phyloP scores from a whole-genome alignment of 2,888 invertebrate species.

The Melanchra persicariae region DNA sequence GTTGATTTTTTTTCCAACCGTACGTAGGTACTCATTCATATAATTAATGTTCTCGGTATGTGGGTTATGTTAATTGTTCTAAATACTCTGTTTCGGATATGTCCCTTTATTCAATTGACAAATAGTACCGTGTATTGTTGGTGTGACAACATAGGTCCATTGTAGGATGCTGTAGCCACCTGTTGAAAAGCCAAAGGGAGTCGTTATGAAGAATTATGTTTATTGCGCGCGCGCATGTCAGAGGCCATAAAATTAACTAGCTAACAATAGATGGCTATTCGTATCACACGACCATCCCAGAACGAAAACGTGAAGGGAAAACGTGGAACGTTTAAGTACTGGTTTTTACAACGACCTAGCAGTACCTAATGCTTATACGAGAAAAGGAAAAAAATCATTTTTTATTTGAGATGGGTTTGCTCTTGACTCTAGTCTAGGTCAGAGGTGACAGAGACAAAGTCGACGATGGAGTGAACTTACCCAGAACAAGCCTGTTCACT shows the following conservation, averaged over 20 bases:
- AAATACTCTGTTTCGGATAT: slow-evolving; percentile 31
- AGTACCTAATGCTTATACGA: too few relatives aligned
- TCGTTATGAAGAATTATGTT: slow-evolving; percentile 39
- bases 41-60: slow-evolving; percentile 36
- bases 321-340: not conserved
- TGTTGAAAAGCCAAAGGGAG: slow-evolving; percentile 25
- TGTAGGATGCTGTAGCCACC: slow-evolving; percentile 3
- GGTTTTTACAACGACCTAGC: not conserved
- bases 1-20: slow-evolving; percentile 8
- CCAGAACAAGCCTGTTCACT: too few relatives aligned
- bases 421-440: too few relatives aligned
- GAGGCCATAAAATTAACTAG: slow-evolving; percentile 37
- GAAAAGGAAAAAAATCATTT: too few relatives aligned
- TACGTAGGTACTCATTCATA: not conserved
- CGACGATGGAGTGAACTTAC: too few relatives aligned
- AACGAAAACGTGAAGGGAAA: not conserved
- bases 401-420: too few relatives aligned
- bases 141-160: slow-evolving; percentile 4
- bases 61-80: slow-evolving; percentile 47
- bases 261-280: slow-evolving; percentile 37
- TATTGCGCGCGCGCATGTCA: slow-evolving; percentile 28
- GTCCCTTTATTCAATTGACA: slow-evolving; percentile 24
- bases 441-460: too few relatives aligned
- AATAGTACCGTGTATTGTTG: slow-evolving; percentile 22
- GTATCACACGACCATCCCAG: slow-evolving; percentile 29